These are phyloP conservation scores for Copidosoma aretas DNA, from an alignment of 2,888 invertebrate genomes.

Conservation along the genomic window DNA sequence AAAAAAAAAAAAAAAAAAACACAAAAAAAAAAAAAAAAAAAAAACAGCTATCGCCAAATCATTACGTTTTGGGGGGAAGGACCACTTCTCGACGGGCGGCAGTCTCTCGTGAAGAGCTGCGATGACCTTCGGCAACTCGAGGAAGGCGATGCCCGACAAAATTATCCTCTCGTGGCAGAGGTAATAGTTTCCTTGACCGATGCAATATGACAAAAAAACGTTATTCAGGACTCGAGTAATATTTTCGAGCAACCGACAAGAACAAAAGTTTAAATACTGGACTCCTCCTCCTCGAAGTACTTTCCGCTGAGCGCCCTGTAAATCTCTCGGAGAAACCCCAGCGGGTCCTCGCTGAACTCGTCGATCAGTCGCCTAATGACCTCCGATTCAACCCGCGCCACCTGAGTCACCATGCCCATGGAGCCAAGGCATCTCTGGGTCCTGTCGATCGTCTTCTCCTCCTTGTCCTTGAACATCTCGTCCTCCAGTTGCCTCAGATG, in stretches of 20 bases:
- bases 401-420: constrained; percentile 55
- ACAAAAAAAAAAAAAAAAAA: too few species aligned
- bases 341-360: constrained; percentile 46
- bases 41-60: too few species aligned
- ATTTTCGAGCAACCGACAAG: background rate
- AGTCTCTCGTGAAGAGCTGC: constrained; percentile 52
- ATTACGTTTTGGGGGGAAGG: constrained; percentile 54
- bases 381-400: constrained; percentile 47
- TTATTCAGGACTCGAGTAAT: too few species aligned
- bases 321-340: constrained; percentile 53
- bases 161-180: constrained; percentile 56
- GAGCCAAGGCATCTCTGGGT: constrained; percentile 48
- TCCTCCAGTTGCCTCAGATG: constrained; percentile 50
- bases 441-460: constrained; percentile 49
- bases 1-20: too few species aligned
- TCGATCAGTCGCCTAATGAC: constrained; percentile 49
- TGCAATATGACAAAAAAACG: too few species aligned
- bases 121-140: constrained; percentile 54
- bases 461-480: constrained; percentile 51
- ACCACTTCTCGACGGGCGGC: constrained; percentile 45
- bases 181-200: constrained; percentile 55
- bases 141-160: constrained; percentile 56
- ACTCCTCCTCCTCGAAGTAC: constrained; percentile 53
- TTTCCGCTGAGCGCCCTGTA: constrained; percentile 53
- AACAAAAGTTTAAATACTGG: constrained; percentile 47